These are phyloP conservation scores for Microdon myrmicae DNA, from an alignment of 2,888 invertebrate genomes.

Conservation along the genomic window DNA sequence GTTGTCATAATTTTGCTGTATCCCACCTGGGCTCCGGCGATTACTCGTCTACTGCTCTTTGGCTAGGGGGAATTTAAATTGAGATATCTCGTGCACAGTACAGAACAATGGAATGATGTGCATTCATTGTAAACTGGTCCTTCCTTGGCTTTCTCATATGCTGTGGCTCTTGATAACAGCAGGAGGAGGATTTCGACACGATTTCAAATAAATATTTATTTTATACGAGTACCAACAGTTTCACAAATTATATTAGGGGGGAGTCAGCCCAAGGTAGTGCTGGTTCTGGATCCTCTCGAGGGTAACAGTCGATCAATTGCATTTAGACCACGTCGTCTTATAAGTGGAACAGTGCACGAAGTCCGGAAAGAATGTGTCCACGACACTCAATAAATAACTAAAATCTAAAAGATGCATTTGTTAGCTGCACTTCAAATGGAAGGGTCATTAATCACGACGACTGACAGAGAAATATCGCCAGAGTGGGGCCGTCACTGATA, in stretches of 20 bases:
- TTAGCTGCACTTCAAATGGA: slow-evolving; percentile 19
- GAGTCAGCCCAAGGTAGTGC: no score
- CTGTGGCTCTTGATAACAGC: slow-evolving; percentile 27
- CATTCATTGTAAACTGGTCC: slow-evolving; percentile 8
- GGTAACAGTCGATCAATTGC: no score
- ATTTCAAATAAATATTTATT: slow-evolving; percentile 66
- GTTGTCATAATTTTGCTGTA: slow-evolving; percentile 58
- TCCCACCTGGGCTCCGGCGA: slow-evolving; percentile 13
- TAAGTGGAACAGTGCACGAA: no score
- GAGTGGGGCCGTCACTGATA: slow-evolving; percentile 6
- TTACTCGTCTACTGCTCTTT: slow-evolving; percentile 1
- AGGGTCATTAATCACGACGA: slow-evolving; percentile 34
- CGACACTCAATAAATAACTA: no score
- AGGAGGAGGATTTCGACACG: slow-evolving; percentile 64
- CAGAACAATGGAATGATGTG: slow-evolving; percentile 43
- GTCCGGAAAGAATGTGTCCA: no score
- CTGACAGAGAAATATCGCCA: slow-evolving; percentile 9
- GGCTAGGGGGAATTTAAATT: slow-evolving; percentile 46
- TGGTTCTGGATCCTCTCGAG: no score
- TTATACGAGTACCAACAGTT: no score
- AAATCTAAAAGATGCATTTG: no score
- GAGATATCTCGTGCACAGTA: slow-evolving; percentile 44
- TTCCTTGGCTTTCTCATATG: slow-evolving; percentile 5
- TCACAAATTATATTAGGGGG: no score
- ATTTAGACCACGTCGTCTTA: no score